Base-by-base conservation (phyloP, 2,113 vertebrate species). In the Collichthys lucidus region DNA sequence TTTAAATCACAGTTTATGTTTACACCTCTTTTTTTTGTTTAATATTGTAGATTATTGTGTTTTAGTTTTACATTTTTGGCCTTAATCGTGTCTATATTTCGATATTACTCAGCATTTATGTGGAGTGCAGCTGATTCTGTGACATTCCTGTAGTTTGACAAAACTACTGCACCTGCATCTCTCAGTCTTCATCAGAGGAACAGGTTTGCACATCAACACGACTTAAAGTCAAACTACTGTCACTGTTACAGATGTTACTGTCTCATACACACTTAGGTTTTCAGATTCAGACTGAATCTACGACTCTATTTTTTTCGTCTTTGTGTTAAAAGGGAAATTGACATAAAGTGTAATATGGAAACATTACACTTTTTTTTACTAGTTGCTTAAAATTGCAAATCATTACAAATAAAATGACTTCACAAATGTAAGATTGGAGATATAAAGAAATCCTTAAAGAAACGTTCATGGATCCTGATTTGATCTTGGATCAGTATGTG, bases 1-100 rank as follows among this genome's bases (percentile, higher is more conserved):
- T 35, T 56, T 53, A 19, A 35, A 24, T 77, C 40, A 72, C 71
- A 35, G n/a, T 82, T 66, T 26, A 65, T 55, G 42, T 82, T 84
- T 50, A 72, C 55, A 64, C 20, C 12, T 55, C 0, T 71, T 44
- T 31, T 40, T 40, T 40, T 55, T 24, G 14, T 75, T 49, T 49
- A 9, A 46, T 68, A 20, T 40, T 55, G n/a, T 59, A 46, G 55
- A 69, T 73, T 53, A 57, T 46, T 56, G 22, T 63, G n/a, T 47
- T 79, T 40, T 52, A 42, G 56, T 69, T 77, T 80, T 80, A 81
- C 26, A 75, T 81, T 50, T 66, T 22, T 82, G 56, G 79, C 70
- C 74, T 90, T 88, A 68, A 60, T 47, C 61, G n/a, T n/a, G n/a
- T n/a, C n/a, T n/a, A 40, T 70, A 11, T 73, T 84, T 76, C 19